Conservation (phyloP, 2,113 vertebrate species). For the Cisticola juncidis region DNA sequence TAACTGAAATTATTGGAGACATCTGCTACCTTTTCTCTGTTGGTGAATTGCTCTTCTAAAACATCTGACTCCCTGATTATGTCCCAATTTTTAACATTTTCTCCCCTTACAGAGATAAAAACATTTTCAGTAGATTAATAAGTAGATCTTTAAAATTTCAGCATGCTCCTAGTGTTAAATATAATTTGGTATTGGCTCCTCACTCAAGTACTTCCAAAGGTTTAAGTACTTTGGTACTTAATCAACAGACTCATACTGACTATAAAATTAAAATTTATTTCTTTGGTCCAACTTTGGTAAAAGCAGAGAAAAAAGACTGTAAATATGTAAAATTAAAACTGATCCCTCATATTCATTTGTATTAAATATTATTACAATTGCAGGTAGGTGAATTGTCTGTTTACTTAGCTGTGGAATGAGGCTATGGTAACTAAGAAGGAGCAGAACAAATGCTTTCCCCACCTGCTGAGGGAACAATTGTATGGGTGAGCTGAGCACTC, state of each 20-base stretch:
- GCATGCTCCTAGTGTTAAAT: background rate
- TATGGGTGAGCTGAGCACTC: background rate
- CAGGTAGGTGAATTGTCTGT: background rate
- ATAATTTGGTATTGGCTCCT: background rate
- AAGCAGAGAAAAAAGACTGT: fast-evolving
- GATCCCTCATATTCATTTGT: background rate
- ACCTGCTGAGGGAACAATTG: background rate
- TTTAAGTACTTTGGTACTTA: background rate
- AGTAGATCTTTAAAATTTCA: background rate
- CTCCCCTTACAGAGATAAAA: background rate
- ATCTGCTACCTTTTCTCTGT: background rate
- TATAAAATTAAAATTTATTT: background rate
- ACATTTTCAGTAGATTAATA: background rate
- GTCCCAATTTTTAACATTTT: background rate
- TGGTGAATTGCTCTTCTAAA: background rate
- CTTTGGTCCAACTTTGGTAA: background rate
- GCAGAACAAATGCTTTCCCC: background rate
- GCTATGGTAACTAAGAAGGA: background rate
- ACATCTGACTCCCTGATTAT: background rate
- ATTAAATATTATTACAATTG: background rate
- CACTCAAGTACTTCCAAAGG: background rate
- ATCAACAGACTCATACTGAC: background rate
- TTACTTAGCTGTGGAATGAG: background rate
- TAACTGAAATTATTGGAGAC: background rate
- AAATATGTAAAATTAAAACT: background rate